Evolutionary conservation across 2,888 invertebrate genomes (phyloP), one percentile per base, ranked within the genome.

Genomic region (Torymus texanus): DNA sequence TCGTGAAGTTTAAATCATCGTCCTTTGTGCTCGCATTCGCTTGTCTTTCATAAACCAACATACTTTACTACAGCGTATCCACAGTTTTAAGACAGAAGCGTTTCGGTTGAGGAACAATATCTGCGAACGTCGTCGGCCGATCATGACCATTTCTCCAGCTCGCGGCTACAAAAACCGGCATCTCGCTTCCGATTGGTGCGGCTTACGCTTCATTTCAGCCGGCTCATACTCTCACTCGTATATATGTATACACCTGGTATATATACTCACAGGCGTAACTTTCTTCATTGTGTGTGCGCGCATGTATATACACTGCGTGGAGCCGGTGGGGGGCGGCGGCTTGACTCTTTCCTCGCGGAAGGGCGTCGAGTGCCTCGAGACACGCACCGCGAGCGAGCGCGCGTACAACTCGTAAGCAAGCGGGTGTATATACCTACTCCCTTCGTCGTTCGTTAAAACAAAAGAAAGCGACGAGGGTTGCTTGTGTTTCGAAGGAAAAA

Each of bases 111-210:
- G 29, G 8, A 29, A 8, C 29, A 29, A 29, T 29, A 29, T 29
- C 29, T 5, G 41, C 41, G 41, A 41, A 41, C 41, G 41, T 8
- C 51, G 24, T 59, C 50, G 41, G 58, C 24, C 50, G 68, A 66
- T 63, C 51, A 53, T 50, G 59, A 58, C 16, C 51, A n/a, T 41
- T 41, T 1, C 41, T 41, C 8, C 41, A 41, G 41, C 41, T 16
- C 13, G 16, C 50, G 8, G 59, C 71, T 61, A 71, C 70, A 75
- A 79, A 79, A 79, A 79, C 79, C 79, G 79, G 79, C 79, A 65
- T 75, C 79, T 61, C 58, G 68, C 55, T 68, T 58, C 21, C 62
- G 74, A 79, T 79, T 79, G 78, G 78, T 12, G 24, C 58, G 55
- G 41, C 61, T 67, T 78, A 41, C 73, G 78, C 62, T 73, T 78